Percentiles rank a stretch among this genome's conserved stretches.
phyloP scores from a whole-genome alignment of 2,113 vertebrate genomes.

The Daubentonia madagascariensis region DNA sequence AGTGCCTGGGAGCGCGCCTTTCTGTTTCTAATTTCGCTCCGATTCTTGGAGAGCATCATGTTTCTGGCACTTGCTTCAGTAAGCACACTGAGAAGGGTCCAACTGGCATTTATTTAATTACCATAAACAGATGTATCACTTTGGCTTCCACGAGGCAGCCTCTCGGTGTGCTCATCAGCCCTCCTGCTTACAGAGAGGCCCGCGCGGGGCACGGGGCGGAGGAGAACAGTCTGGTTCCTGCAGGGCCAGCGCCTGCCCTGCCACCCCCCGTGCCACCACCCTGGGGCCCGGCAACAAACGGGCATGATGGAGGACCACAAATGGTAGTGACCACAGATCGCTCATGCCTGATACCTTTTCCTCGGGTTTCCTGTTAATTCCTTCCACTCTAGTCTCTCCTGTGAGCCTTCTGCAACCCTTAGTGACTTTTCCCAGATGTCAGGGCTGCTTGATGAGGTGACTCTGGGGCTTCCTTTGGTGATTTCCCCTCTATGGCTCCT shows the following conservation, averaged over 20 bases:
- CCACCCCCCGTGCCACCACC: not conserved
- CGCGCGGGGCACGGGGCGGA: accelerated
- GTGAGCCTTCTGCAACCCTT: not conserved
- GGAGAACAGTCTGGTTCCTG: not conserved
- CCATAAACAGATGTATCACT: slow-evolving; percentile 22
- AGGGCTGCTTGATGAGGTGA: not conserved
- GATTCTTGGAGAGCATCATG: not conserved
- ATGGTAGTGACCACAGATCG: accelerated
- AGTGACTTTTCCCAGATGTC: not conserved
- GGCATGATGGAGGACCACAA: not conserved
- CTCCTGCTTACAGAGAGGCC: not conserved
- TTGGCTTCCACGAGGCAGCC: not conserved
- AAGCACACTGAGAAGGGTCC: not conserved
- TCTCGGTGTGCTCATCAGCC: not conserved
- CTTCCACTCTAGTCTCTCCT: not conserved
- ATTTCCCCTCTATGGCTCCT: not conserved
- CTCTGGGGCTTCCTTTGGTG: not conserved
- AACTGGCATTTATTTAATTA: slow-evolving; percentile 35
- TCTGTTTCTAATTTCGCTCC: not conserved
- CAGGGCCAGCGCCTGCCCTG: accelerated
- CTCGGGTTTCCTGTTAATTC: not conserved
- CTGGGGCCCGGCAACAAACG: accelerated
- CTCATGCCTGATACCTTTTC: not conserved
- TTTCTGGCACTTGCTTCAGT: not conserved
- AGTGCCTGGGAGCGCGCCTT: not conserved